Evolutionary conservation across 2,797 vertebrate genomes (phyloP).

Genomic region (Avahi laniger): DNA sequence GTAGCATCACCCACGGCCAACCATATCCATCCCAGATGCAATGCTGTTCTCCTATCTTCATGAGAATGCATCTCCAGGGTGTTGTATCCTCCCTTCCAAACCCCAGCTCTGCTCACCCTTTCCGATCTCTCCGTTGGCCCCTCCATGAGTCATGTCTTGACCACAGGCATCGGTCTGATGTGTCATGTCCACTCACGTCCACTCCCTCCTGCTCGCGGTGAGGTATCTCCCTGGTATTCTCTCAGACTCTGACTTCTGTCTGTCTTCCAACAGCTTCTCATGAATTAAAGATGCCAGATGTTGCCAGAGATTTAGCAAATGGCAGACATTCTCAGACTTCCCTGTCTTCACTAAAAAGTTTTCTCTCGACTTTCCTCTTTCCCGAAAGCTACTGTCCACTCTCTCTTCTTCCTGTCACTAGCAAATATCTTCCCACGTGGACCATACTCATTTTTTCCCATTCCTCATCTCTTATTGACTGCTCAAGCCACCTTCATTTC

Average conservation of each 20-base stretch:
- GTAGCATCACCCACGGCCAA: fast-evolving
- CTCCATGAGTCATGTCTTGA: background rate
- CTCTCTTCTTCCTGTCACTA: background rate
- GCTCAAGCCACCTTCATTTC: fast-evolving
- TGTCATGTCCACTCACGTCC: too few relatives aligned
- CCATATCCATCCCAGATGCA: fast-evolving
- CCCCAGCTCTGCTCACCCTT: fast-evolving
- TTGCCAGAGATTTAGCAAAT: background rate
- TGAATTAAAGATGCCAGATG: background rate
- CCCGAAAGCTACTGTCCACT: fast-evolving
- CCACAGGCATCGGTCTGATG: background rate
- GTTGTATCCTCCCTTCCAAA: fast-evolving
- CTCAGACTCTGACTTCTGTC: background rate
- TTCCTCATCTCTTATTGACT: fast-evolving
- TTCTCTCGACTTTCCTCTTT: background rate
- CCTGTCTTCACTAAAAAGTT: background rate
- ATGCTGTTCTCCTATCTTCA: fast-evolving
- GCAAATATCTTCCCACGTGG: fast-evolving
- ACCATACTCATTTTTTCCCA: fast-evolving
- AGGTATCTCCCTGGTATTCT: background rate
- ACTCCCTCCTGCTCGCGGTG: fast-evolving
- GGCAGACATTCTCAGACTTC: too few relatives aligned
- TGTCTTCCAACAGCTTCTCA: fast-evolving
- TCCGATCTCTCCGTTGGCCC: fast-evolving
- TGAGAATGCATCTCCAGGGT: fast-evolving